Percentiles rank a stretch among this genome's conserved stretches.
These are phyloP conservation scores for Hydra vulgaris DNA, from an alignment of 30 jellyfish, hydroid and myxozoan species.

Conservation along the genomic window DNA sequence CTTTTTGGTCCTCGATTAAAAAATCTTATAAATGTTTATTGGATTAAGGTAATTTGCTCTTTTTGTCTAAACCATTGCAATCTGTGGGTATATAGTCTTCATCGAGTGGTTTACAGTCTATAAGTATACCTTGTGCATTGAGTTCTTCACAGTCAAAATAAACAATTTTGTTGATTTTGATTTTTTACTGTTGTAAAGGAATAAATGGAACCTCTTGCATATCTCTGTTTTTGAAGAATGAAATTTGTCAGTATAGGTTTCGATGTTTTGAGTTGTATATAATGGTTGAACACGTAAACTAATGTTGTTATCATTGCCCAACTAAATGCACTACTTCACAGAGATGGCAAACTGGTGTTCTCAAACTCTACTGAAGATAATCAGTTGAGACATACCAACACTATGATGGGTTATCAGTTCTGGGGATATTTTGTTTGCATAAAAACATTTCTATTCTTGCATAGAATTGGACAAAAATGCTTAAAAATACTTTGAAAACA, in stretches of 20 bases:
- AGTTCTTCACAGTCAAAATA: background rate
- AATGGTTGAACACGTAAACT: background rate
- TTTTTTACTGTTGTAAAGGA: background rate
- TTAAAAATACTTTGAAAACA: background rate
- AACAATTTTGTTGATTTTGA: background rate
- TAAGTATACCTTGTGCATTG: background rate
- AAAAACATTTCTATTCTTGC: background rate
- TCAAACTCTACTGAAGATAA: background rate
- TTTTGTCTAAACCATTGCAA: background rate
- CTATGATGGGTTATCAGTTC: background rate
- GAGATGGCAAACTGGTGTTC: background rate
- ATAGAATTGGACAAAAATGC: background rate
- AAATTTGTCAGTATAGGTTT: background rate
- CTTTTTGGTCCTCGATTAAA: background rate
- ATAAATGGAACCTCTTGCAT: background rate
- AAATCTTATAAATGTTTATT: background rate
- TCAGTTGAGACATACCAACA: background rate
- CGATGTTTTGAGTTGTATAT: background rate
- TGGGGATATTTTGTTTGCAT: background rate
- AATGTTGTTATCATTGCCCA: background rate
- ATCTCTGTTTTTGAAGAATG: background rate
- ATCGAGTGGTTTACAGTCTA: background rate
- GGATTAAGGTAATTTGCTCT: background rate
- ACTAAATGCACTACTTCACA: background rate
- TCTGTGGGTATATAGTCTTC: background rate